Percentiles rank a stretch among this genome's conserved stretches.
phyloP scores from a whole-genome alignment of 2,888 invertebrate species.

The Scotopteryx bipunctaria region DNA sequence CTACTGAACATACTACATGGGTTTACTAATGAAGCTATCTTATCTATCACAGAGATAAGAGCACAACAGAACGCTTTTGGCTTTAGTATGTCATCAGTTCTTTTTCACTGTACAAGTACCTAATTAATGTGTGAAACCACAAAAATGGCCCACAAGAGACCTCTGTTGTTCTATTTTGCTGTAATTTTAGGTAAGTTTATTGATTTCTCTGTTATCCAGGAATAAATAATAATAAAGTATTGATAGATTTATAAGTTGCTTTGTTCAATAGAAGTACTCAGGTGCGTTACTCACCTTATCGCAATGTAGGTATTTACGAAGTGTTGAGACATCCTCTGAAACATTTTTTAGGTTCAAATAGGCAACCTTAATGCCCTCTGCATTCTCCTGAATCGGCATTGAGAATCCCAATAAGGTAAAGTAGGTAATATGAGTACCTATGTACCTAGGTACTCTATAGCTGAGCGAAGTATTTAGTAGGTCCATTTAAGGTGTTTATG shows the following conservation, averaged over 20 bases:
- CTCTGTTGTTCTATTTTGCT: slow-evolving; percentile 77
- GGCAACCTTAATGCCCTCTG: too few relatives aligned
- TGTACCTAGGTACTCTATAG: too few relatives aligned
- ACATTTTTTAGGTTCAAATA: too few relatives aligned
- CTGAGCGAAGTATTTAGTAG: too few relatives aligned
- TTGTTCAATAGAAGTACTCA: background rate
- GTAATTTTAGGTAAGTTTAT: slow-evolving; percentile 74
- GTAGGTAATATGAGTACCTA: background rate
- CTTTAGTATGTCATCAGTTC: slow-evolving; percentile 53
- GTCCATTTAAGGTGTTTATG: too few relatives aligned
- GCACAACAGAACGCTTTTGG: slow-evolving; percentile 55
- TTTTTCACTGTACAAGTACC: slow-evolving; percentile 41
- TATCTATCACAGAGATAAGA: slow-evolving; percentile 72
- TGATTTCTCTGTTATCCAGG: too few relatives aligned
- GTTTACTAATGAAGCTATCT: slow-evolving; percentile 69
- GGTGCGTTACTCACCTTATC: background rate
- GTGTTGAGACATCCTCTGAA: background rate
- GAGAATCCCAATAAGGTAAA: too few relatives aligned
- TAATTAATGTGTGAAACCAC: too few relatives aligned
- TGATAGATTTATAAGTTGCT: background rate
- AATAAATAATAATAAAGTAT: too few relatives aligned
- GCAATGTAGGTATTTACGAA: background rate
- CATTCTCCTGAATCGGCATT: too few relatives aligned
- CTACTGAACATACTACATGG: slow-evolving; percentile 24
- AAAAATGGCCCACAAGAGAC: slow-evolving; percentile 71